Percentiles rank a stretch among this genome's conserved stretches.
phyloP scores from a whole-genome alignment of 2,888 invertebrate species.

The Nasonia oneida region DNA sequence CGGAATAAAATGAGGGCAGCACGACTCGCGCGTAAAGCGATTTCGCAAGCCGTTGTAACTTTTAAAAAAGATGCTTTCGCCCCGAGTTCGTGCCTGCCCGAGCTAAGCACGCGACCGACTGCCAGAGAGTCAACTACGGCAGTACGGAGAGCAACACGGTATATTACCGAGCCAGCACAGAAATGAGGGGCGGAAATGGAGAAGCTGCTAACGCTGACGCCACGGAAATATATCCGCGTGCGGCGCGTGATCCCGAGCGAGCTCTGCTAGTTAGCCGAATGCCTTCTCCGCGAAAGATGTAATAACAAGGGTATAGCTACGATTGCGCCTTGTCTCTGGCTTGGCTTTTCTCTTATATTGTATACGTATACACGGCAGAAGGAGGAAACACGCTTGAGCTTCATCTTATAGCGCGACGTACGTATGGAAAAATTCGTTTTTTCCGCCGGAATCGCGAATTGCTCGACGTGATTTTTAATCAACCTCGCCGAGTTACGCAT shows the following conservation, averaged over 20 bases:
- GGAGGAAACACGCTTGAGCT: neutral
- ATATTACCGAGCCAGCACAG: neutral
- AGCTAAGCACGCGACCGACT: conserved; percentile 19
- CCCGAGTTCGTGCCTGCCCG: neutral
- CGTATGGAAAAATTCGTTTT: too few species aligned
- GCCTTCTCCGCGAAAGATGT: conserved; percentile 22
- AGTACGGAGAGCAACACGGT: neutral
- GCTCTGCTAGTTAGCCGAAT: conserved; percentile 53
- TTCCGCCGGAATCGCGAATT: too few species aligned
- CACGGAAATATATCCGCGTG: conserved; percentile 49
- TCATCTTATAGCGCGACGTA: too few species aligned
- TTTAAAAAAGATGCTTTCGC: conserved; percentile 21
- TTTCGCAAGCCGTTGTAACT: conserved; percentile 3
- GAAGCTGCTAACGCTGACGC: conserved; percentile 48
- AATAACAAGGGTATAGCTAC: conserved; percentile 53
- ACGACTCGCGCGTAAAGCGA: neutral
- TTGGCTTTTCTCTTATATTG: neutral
- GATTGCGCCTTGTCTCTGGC: conserved; percentile 41
- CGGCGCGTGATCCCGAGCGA: conserved; percentile 47
- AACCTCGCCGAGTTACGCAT: neutral
- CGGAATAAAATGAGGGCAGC: neutral
- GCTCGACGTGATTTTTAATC: neutral
- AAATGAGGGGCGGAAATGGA: conserved; percentile 40
- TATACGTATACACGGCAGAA: neutral
- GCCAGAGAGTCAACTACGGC: neutral